phyloP scores from a whole-genome alignment of 2,113 vertebrate species.

The Petaurus breviceps region DNA sequence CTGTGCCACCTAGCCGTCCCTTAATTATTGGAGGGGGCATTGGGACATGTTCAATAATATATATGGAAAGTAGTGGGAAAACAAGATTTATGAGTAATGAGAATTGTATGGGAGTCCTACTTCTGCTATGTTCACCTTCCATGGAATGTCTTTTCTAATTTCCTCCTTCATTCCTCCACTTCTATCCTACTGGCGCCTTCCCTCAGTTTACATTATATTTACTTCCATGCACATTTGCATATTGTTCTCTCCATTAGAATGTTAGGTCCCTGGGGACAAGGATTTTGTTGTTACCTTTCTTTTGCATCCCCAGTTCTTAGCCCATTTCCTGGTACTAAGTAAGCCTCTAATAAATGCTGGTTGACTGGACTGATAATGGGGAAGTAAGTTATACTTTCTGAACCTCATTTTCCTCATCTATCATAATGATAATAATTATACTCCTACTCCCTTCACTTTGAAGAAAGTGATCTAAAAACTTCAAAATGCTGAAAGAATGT shows the following conservation, averaged over 20 bases:
- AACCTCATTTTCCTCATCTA: not conserved
- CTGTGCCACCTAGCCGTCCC: too few relatives aligned
- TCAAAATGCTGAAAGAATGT: not conserved
- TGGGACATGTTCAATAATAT: not conserved
- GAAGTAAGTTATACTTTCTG: not conserved
- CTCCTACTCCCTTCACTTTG: not conserved
- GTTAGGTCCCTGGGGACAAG: not conserved
- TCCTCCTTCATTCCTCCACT: not conserved
- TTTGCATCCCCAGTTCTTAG: not conserved
- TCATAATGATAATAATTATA: not conserved
- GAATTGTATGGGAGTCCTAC: not conserved
- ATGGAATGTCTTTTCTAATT: not conserved
- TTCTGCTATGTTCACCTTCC: not conserved
- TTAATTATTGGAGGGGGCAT: not conserved
- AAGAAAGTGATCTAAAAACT: not conserved
- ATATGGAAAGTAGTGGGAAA: not conserved
- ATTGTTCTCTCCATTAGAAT: not conserved
- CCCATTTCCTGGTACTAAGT: not conserved
- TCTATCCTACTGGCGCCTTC: not conserved
- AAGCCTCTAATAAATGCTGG: not conserved
- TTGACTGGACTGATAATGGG: not conserved
- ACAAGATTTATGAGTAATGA: not conserved
- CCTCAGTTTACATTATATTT: not conserved
- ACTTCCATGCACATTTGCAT: not conserved
- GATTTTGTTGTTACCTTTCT: not conserved